Evolutionary conservation across 2,113 vertebrate species (phyloP).

Genomic region (Clarias macrocephalus): DNA sequence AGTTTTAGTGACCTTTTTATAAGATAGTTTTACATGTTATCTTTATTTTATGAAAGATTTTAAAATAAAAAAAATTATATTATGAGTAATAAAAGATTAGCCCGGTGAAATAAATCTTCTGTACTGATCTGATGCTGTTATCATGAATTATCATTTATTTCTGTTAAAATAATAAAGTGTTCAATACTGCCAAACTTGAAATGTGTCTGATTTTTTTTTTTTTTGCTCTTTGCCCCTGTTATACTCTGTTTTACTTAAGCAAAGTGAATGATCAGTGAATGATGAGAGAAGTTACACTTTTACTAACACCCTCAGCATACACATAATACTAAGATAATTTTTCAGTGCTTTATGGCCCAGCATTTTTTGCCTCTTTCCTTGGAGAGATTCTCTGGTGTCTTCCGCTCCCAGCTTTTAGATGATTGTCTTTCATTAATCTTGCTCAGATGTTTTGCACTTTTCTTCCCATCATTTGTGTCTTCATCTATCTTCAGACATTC

Average conservation of each 20-base stretch:
- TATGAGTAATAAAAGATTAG: slow-evolving; percentile 11
- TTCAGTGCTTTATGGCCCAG: slow-evolving; percentile 49
- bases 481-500: slow-evolving; percentile 40
- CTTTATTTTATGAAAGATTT: slow-evolving; percentile 10
- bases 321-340: slow-evolving; percentile 53
- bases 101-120: background rate
- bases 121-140: background rate
- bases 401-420: background rate
- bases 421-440: slow-evolving; percentile 33
- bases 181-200: background rate
- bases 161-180: slow-evolving; percentile 31
- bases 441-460: slow-evolving; percentile 21
- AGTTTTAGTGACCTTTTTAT: background rate
- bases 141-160: background rate
- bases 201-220: background rate
- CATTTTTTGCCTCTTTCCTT: slow-evolving; percentile 24
- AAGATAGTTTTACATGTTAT: background rate
- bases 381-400: background rate
- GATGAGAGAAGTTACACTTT: background rate
- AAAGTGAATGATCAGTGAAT: background rate
- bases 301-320: slow-evolving; percentile 38
- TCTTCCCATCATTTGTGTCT: background rate
- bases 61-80: slow-evolving; percentile 1
- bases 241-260: background rate
- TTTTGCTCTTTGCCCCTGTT: background rate